phyloP scores from a whole-genome alignment of 1,140 invertebrate species.

The Armadillidium nasatum region DNA sequence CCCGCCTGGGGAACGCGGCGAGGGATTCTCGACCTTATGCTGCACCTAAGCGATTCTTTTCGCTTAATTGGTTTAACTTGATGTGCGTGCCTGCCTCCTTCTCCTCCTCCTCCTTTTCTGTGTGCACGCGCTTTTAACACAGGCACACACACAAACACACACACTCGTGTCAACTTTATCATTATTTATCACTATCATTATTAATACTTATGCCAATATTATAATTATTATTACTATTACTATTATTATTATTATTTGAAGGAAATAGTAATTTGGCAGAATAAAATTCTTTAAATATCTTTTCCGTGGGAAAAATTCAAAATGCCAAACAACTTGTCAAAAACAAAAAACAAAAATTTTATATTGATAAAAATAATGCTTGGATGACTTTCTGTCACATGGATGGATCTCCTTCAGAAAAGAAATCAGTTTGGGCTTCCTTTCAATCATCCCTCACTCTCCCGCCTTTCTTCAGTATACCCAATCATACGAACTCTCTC shows the following conservation, averaged over 20 bases:
- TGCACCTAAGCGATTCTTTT: slow-evolving; percentile 9
- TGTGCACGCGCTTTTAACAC: neutral
- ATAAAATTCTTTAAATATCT: no score
- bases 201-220: neutral
- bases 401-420: no score
- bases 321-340: no score
- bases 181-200: neutral
- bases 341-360: no score
- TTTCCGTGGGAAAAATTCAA: no score
- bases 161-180: neutral
- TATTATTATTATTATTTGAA: slow-evolving; percentile 1
- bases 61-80: slow-evolving; percentile 12
- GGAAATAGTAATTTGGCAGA: no score
- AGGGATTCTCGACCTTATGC: slow-evolving; percentile 8
- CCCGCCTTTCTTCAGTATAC: no score
- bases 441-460: no score
- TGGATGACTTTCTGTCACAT: no score
- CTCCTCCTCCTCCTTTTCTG: neutral
- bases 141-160: neutral
- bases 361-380: no score
- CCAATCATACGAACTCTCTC: no score
- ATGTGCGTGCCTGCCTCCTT: neutral
- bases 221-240: slow-evolving; percentile 2
- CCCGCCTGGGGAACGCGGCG: slow-evolving; percentile 7
- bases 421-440: no score